Conservation (phyloP, 2,113 vertebrate species). For the Tretioscincus oriximinensis region DNA sequence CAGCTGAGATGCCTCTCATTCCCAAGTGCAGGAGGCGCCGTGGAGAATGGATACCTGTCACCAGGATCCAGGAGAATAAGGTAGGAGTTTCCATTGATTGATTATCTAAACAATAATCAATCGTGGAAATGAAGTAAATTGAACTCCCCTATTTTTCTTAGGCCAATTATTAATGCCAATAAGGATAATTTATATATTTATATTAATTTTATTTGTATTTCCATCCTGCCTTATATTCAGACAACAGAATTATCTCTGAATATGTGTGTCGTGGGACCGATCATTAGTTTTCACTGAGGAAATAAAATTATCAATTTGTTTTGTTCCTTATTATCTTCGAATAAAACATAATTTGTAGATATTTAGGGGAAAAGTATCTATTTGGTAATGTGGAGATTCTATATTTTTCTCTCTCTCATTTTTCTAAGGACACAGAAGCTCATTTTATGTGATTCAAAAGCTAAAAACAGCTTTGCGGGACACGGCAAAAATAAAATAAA, state of each 20-base stretch:
- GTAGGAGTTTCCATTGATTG: neutral
- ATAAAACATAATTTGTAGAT: neutral
- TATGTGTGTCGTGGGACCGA: neutral
- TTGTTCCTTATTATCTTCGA: neutral
- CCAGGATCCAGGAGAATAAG: conserved; percentile 3
- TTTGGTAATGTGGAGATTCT: too few relatives aligned
- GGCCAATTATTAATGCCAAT: too few relatives aligned
- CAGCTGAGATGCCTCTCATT: conserved; percentile 37
- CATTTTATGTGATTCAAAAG: too few relatives aligned
- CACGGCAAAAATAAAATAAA: too few relatives aligned
- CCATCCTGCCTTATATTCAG: too few relatives aligned
- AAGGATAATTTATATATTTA: too few relatives aligned
- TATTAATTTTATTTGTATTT: too few relatives aligned
- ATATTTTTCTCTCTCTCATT: neutral
- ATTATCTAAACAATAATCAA: too few relatives aligned
- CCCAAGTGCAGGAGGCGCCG: conserved; percentile 12
- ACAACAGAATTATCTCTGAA: neutral
- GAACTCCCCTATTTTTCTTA: too few relatives aligned
- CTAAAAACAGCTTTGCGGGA: too few relatives aligned
- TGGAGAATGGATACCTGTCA: neutral
- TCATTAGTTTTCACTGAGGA: neutral
- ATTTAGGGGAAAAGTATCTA: too few relatives aligned
- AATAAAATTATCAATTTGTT: neutral
- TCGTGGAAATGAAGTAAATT: too few relatives aligned
- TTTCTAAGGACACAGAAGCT: neutral